A percentile compares a stretch with the other conserved stretches of the same genome.
These are phyloP conservation scores for Diplogasteroides magnus DNA, from an alignment of 1,140 invertebrate genomes.

Conservation along the genomic window DNA sequence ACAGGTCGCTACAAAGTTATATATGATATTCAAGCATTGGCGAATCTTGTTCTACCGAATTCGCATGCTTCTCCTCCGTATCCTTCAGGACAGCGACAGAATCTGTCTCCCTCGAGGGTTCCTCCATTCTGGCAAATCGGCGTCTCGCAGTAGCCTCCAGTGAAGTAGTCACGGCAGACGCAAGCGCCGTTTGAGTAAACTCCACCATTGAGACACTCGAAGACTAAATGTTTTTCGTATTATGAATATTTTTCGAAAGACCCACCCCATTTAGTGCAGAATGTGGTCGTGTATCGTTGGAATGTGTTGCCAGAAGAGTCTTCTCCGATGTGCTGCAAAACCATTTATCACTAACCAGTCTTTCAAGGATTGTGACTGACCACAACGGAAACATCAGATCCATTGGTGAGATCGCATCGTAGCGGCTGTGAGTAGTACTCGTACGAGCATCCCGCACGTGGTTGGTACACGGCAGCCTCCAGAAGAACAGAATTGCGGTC, in stretches of 20 bases:
- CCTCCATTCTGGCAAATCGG: constrained; percentile 37
- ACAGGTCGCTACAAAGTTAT: constrained; percentile 1
- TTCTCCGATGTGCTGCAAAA: constrained; percentile 31
- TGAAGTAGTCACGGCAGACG: constrained; percentile 32
- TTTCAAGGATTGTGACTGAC: constrained; percentile 13
- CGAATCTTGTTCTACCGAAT: constrained; percentile 5
- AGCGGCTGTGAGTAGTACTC: constrained; percentile 25
- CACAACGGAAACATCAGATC: constrained; percentile 24
- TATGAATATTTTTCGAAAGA: background rate
- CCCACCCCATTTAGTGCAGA: constrained; percentile 15
- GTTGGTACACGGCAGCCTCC: constrained; percentile 26
- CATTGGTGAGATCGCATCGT: constrained; percentile 11
- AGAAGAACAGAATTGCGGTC: constrained; percentile 24
- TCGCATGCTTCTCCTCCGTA: constrained; percentile 30
- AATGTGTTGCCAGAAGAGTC: constrained; percentile 30
- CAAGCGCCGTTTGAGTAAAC: constrained; percentile 27
- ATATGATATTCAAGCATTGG: background rate
- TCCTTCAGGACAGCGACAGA: constrained; percentile 24
- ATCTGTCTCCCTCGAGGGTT: constrained; percentile 11
- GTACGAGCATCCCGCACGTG: constrained; percentile 17
- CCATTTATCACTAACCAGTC: constrained; percentile 5
- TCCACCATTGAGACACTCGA: constrained; percentile 28
- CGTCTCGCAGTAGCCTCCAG: constrained; percentile 21
- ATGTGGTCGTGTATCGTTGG: constrained; percentile 29
- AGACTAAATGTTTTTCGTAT: background rate